Evolutionary conservation across 1,140 invertebrate species (phyloP).

Genomic region (Atta texana): DNA sequence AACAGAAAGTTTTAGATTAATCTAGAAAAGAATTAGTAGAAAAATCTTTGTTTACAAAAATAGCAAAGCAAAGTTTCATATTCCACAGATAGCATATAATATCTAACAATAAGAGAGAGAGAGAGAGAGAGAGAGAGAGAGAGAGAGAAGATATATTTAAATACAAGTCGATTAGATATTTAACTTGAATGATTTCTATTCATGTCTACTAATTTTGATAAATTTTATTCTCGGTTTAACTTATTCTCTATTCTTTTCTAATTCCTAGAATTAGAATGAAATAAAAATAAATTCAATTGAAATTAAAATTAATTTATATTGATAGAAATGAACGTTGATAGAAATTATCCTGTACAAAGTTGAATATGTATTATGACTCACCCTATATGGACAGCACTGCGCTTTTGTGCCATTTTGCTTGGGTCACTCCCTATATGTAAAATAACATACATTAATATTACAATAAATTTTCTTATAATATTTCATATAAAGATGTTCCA

Average conservation of each 20-base stretch:
- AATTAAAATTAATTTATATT: too few species aligned
- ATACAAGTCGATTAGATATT: too few species aligned
- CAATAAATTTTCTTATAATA: not conserved
- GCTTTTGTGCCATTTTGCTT: constrained; percentile 88
- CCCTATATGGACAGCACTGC: constrained; percentile 88
- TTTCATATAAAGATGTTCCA: not conserved
- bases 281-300: too few species aligned
- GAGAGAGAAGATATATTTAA: not conserved
- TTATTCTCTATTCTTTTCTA: too few species aligned
- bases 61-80: not conserved
- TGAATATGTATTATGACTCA: constrained; percentile 82
- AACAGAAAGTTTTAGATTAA: too few species aligned
- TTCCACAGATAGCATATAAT: not conserved
- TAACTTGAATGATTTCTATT: too few species aligned
- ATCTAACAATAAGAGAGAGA: not conserved
- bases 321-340: not conserved
- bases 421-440: constrained; percentile 87
- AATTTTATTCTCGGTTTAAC: too few species aligned
- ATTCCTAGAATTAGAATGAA: too few species aligned
- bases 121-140: too few species aligned
- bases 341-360: not conserved
- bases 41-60: not conserved
- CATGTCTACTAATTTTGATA: too few species aligned
- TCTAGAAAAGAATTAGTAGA: too few species aligned
- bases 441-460: constrained; percentile 58